Evolutionary conservation across 1,140 invertebrate genomes (phyloP).

Genomic region (Monochamus saltuarius): DNA sequence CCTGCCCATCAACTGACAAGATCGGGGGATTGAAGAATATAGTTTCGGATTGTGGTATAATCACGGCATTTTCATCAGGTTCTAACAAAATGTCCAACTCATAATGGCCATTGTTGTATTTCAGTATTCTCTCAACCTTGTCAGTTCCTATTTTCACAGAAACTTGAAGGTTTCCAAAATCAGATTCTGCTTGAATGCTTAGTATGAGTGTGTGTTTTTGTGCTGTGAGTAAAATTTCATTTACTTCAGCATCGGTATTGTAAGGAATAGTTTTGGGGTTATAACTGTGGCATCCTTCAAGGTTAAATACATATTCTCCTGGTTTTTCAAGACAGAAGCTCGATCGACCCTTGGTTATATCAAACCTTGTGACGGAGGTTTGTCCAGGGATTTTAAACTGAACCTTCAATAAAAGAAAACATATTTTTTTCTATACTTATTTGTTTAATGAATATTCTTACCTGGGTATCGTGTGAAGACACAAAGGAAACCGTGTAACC

Average conservation of each 20-base stretch:
- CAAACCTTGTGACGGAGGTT: neutral
- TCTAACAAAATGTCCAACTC: constrained; percentile 37
- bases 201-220: constrained; percentile 48
- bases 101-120: constrained; percentile 37
- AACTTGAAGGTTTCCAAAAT: constrained; percentile 47
- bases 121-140: constrained; percentile 32
- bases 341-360: neutral
- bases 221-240: constrained; percentile 48
- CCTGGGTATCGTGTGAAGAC: constrained; percentile 70
- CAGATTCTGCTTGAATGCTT: constrained; percentile 39
- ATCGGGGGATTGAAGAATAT: constrained; percentile 73
- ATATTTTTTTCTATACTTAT: neutral
- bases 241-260: constrained; percentile 49
- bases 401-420: constrained; percentile 26
- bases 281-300: constrained; percentile 84
- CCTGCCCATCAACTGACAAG: constrained; percentile 62
- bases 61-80: constrained; percentile 59
- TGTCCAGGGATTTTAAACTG: constrained; percentile 33
- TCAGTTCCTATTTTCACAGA: constrained; percentile 39
- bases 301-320: constrained; percentile 73
- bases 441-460: constrained; percentile 43
- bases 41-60: constrained; percentile 64
- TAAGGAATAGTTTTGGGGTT: constrained; percentile 54
- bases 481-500: constrained; percentile 71
- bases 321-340: constrained; percentile 62